Evolutionary conservation across 2,888 invertebrate species (phyloP), one percentile per base, ranked within the genome.

Genomic region (Fragum sueziense): DNA sequence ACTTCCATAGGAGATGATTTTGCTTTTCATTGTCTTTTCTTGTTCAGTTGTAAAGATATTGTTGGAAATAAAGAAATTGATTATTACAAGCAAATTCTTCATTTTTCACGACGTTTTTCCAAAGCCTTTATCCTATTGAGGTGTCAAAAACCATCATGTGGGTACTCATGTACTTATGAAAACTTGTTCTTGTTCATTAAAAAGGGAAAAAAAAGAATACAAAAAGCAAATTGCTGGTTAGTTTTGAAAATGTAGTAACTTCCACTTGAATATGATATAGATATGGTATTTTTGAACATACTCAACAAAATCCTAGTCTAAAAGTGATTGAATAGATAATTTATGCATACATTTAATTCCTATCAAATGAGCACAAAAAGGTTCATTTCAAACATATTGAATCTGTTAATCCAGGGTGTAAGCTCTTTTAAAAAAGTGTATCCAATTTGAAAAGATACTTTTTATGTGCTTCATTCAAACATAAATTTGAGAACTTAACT

Each of bases 281-380:
- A 9, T 41, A 17, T 41, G 41, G 17, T 41, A 41, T 41, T 11
- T 11, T 41, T 41, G 41, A 41, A 41, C 9, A 41, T 11, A 17
- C 9, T n/a, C n/a, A n/a, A 47, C 7, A 4, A 47, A 14, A 11
- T 27, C 33, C 33, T 33, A n/a, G 31, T 61, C 20, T 31, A 61
- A 20, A 61, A 61, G 31, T 33, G 61, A 33, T 61, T 61, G 33
- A 61, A 61, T 61, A 3, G 20, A 61, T 7, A 3, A 61, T 61
- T 31, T 61, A 61, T 61, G 27, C 20, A n/a, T 57, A 25, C 25
- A 57, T 57, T 57, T 57, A 57, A n/a, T 52, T 57, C 25, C 25
- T 61, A 33, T 29, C n/a, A 61, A 61, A 61, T 61, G 61, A 33
- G 31, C 61, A 61, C 61, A 61, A 61, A 61, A 33, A 61, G 61